These are phyloP conservation scores for Aradus depressus DNA, from an alignment of 2,888 invertebrate genomes.

Conservation along the genomic window DNA sequence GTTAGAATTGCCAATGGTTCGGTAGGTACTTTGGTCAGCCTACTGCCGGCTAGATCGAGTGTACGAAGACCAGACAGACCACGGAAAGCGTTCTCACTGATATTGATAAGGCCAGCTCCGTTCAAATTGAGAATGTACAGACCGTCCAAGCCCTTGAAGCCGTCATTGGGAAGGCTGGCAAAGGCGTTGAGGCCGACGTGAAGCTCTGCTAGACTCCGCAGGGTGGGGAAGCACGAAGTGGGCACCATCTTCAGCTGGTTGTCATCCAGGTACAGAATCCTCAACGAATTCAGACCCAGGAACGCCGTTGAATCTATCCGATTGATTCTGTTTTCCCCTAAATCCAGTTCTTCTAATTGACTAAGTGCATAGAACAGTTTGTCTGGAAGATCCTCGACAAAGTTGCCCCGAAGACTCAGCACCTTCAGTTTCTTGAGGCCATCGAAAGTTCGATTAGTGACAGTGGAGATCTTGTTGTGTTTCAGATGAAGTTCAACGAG, in stretches of 20 bases:
- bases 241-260: slow-evolving; percentile 70
- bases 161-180: slow-evolving; percentile 59
- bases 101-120: slow-evolving; percentile 67
- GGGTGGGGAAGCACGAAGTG: slow-evolving; percentile 55
- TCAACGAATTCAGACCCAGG: slow-evolving; percentile 59
- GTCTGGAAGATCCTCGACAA: slow-evolving; percentile 63
- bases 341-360: slow-evolving; percentile 70
- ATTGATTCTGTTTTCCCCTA: slow-evolving; percentile 74
- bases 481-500: slow-evolving; percentile 71
- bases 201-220: slow-evolving; percentile 70
- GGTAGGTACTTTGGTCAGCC: slow-evolving; percentile 61
- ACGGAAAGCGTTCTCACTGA: slow-evolving; percentile 62
- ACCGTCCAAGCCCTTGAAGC: slow-evolving; percentile 64
- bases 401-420: slow-evolving; percentile 68
- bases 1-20: slow-evolving; percentile 56
- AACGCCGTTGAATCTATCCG: slow-evolving; percentile 67
- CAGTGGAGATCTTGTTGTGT: slow-evolving; percentile 71
- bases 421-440: slow-evolving; percentile 67
- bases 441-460: slow-evolving; percentile 67
- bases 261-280: slow-evolving; percentile 72
- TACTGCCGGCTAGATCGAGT: slow-evolving; percentile 70
- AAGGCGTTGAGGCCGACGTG: slow-evolving; percentile 77
- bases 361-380: slow-evolving; percentile 62
- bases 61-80: slow-evolving; percentile 64
- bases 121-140: slow-evolving; percentile 66